Evolutionary conservation across 2,797 vertebrate species (phyloP), one percentile per base, ranked within the genome.

Genomic region (Cossypha dichroa): DNA sequence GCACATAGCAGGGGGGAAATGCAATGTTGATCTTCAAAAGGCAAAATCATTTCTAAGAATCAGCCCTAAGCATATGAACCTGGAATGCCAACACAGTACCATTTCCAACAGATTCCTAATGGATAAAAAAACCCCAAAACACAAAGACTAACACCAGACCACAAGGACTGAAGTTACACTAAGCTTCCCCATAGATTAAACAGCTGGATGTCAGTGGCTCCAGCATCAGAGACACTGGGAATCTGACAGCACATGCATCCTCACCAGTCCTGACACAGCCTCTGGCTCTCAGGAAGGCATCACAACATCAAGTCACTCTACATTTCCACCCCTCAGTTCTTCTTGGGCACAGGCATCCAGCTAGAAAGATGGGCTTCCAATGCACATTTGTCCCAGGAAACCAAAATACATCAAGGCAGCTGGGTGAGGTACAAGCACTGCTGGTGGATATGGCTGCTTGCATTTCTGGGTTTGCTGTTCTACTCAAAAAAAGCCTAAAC

Each of bases 251-350:
- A 62, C 4, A 2, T 1, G 0, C 14, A 25, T 29, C 52, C 48
- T 80, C 21, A 83, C 4, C 19, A 19, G 6, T 13, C 41, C 41
- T 51, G 20, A 33, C 21, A 16, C 0, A 0, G 49, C 25, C 79
- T 80, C 23, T 43, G 13, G 19, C 13, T 36, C 28, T 8, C 13
- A 2, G 11, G 15, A 51, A 54, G 29, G 31, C 11, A 60, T 3
- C 6, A 0, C 11, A 62, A 49, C 15, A 11, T 38, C 56, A 64
- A 59, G 14, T 19, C n/a, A 43, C 21, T 21, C 45, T 41, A 8
- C 15, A 43, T 54, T 40, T 60, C 66, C 33, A 70, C 2, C 25
- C 21, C 66, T 81, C 1, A 0, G 17, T 49, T 31, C 45, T 45
- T 43, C 49, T 6, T 70, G 56, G 41, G 21, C 55, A 29, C 2